These are phyloP conservation scores for Toxotes lorentzi DNA, from an alignment of 2,797 vertebrate genomes.

Conservation along the genomic window DNA sequence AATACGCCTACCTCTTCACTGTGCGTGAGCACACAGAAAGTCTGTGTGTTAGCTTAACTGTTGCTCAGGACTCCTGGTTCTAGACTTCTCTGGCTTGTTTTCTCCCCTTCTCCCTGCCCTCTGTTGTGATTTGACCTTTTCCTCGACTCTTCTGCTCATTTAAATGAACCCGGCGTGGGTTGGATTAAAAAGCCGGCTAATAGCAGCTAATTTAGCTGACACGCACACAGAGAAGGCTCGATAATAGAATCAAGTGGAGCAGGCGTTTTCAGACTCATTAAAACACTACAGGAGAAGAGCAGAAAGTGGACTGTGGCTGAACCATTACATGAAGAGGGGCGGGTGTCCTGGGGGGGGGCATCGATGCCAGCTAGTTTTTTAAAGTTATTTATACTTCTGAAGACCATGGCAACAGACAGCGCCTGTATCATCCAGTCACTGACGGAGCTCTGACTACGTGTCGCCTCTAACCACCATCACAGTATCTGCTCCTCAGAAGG, in stretches of 20 bases:
- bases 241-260: conserved; percentile 71
- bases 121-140: conserved; percentile 69
- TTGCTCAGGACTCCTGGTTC: not conserved
- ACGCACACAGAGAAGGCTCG: conserved; percentile 58
- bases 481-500: conserved; percentile 32
- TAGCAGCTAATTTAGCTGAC: conserved; percentile 75
- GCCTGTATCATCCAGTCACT: conserved; percentile 54
- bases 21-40: conserved; percentile 20
- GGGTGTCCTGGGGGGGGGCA: conserved; percentile 53
- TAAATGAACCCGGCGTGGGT: conserved; percentile 57
- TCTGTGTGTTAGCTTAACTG: conserved; percentile 22
- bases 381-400: conserved; percentile 79
- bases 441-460: conserved; percentile 31
- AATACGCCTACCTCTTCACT: conserved; percentile 58
- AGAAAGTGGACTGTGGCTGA: conserved; percentile 75
- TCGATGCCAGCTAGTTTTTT: conserved; percentile 52
- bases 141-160: conserved; percentile 56
- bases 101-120: conserved; percentile 27
- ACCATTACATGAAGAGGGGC: conserved; percentile 65
- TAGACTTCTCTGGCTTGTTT: conserved; percentile 15
- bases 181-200: conserved; percentile 49
- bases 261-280: conserved; percentile 78
- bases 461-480: conserved; percentile 42
- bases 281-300: conserved; percentile 70
- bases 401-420: conserved; percentile 69